phyloP scores from a whole-genome alignment of 1,140 invertebrate genomes.

The Cryptotermes secundus region DNA sequence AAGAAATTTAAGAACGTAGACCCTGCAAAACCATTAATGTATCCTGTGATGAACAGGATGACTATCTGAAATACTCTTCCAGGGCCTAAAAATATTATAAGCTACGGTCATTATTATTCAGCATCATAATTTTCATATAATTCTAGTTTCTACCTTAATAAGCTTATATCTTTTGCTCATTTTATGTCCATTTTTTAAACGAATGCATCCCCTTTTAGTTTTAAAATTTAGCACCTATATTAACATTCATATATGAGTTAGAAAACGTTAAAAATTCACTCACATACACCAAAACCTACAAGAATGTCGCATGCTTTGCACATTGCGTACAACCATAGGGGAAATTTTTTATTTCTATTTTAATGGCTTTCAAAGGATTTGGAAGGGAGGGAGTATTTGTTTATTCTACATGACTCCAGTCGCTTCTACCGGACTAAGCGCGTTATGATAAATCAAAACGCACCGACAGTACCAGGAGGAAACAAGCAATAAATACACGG shows the following conservation, averaged over 20 bases:
- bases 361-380: neutral
- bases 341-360: neutral
- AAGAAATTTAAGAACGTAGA: no score
- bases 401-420: constrained; percentile 10
- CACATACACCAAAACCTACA: neutral
- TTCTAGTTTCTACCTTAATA: neutral
- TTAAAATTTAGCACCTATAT: neutral
- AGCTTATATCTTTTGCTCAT: neutral
- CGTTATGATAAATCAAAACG: constrained; percentile 6
- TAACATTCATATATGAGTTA: constrained; percentile 18
- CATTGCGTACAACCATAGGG: neutral
- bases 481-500: constrained; percentile 13
- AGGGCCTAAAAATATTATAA: no score
- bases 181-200: neutral
- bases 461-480: neutral
- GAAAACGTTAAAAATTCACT: constrained; percentile 2
- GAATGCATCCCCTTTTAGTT: neutral
- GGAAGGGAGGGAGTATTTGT: neutral
- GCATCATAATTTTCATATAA: neutral
- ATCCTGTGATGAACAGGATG: no score
- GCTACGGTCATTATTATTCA: no score
- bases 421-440: neutral
- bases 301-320: neutral
- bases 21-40: no score
- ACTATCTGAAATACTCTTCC: no score